Evolutionary conservation across 2,113 vertebrate species (phyloP), one percentile per base, ranked within the genome.

Genomic region (Albula goreensis): DNA sequence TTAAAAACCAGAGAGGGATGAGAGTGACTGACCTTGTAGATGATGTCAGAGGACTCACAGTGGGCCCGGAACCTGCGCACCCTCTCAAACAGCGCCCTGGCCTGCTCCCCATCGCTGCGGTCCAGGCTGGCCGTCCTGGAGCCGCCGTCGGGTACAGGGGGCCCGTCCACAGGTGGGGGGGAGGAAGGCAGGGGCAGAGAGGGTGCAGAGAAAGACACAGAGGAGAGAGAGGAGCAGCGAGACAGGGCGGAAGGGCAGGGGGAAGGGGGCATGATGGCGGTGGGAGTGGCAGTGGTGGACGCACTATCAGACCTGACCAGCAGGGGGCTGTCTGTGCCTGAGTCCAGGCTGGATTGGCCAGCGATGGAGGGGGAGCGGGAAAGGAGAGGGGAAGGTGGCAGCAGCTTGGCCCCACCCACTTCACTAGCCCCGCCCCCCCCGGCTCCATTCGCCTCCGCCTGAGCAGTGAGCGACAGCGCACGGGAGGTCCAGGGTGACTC

Each of bases 401-500:
- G 48, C 70, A 3, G 88, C n/a, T 82, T 80, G 25, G 84, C 51
- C 87, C 85, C 19, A 84, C 77, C 11, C 90, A 90, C 11, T 66
- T 82, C 41, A 66, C 79, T 4, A 13, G 31, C 41, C 83, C 83
- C 78, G 87, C 53, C 85, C 77, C 91, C 13, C 95, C 93, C 88
- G 95, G 93, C 82, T 31, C 83, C 80, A n/a, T 86, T 84, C 19
- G 83, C 77, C 15, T 90, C 90, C 10, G 78, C 83, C 41, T 86
- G 92, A 12, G 93, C 95, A 0, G 96, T 93, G 5, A 93, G 94
- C 0, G 94, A 95, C 85, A 97, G 91, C 0, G 95, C 94, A 66
- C 94, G 96, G 63, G 96, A 95, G 0, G 96, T 97, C 96, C 96
- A 97, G 7, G 95, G 96, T 0, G 95, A 97, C 89, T 97, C 96